A percentile compares a stretch with the other conserved stretches of the same genome.
phyloP scores from a whole-genome alignment of 1,140 invertebrate species.

The Cardiocondyla obscurior region DNA sequence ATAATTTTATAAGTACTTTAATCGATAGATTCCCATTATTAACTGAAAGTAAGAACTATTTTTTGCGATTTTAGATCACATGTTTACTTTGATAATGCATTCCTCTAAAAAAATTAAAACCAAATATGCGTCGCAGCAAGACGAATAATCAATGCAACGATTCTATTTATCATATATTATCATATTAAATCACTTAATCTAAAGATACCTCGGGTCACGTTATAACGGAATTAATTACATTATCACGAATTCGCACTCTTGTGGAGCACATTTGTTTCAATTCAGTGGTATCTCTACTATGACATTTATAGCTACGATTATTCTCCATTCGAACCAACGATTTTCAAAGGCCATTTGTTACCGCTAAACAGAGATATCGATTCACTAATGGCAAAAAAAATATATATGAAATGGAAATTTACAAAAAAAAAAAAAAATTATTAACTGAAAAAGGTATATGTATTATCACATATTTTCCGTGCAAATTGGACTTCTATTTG shows the following conservation, averaged over 20 bases:
- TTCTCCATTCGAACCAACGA: neutral
- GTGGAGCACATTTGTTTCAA: neutral
- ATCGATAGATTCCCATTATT: neutral
- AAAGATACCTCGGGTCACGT: neutral
- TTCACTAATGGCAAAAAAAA: neutral
- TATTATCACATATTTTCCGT: neutral
- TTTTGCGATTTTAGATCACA: neutral
- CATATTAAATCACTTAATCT: neutral
- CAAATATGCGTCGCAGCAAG: neutral
- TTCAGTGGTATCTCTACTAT: neutral
- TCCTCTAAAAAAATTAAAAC: neutral
- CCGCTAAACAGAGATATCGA: neutral
- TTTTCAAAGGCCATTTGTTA: neutral
- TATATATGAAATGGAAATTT: neutral
- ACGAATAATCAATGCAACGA: conserved; percentile 1
- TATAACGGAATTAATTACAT: neutral
- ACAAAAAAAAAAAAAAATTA: no score
- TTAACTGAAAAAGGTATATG: neutral
- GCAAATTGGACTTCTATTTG: neutral
- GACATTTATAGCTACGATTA: neutral
- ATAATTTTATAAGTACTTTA: neutral
- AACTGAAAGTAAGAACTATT: no score
- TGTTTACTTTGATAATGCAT: neutral
- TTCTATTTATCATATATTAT: conserved; percentile 11
- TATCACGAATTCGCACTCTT: neutral